A percentile compares a stretch with the other conserved stretches of the same genome.
Evolutionary conservation across 2,113 vertebrate species (phyloP).

Genomic region (Zapornia atra): DNA sequence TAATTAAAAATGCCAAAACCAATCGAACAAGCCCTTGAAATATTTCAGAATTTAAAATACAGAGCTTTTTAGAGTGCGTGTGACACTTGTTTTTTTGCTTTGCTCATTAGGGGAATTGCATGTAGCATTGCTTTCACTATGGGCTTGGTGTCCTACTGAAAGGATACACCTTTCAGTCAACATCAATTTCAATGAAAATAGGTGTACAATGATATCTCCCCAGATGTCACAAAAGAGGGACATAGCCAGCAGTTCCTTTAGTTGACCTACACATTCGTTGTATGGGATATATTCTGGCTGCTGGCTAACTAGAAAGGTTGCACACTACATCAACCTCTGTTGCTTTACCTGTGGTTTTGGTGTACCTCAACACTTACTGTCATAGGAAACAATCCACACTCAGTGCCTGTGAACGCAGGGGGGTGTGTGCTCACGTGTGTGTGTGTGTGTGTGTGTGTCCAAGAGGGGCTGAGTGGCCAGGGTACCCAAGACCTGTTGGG

Average conservation of each 20-base stretch:
- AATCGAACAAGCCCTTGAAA: neutral
- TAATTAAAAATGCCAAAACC: neutral
- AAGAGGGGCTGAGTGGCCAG: neutral
- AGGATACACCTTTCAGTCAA: neutral
- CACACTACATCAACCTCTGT: neutral
- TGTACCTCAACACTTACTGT: neutral
- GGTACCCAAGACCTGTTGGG: neutral
- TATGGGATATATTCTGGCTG: neutral
- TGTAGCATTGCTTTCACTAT: neutral
- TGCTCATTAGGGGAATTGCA: neutral
- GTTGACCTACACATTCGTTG: neutral
- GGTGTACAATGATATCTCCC: neutral
- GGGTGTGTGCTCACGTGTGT: no score
- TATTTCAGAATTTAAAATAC: neutral
- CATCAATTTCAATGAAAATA: neutral
- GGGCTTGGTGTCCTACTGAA: neutral
- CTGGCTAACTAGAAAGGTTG: neutral
- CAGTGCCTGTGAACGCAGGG: no score
- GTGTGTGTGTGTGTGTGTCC: fast-evolving
- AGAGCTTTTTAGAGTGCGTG: neutral
- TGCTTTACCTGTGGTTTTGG: neutral
- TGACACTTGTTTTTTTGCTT: neutral
- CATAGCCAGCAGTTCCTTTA: neutral
- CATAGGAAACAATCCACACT: neutral
- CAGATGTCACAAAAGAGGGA: neutral